Percentiles rank a stretch among this genome's conserved stretches.
Evolutionary conservation across 2,113 vertebrate species (phyloP).

Genomic region (Cinclus mexicanus): DNA sequence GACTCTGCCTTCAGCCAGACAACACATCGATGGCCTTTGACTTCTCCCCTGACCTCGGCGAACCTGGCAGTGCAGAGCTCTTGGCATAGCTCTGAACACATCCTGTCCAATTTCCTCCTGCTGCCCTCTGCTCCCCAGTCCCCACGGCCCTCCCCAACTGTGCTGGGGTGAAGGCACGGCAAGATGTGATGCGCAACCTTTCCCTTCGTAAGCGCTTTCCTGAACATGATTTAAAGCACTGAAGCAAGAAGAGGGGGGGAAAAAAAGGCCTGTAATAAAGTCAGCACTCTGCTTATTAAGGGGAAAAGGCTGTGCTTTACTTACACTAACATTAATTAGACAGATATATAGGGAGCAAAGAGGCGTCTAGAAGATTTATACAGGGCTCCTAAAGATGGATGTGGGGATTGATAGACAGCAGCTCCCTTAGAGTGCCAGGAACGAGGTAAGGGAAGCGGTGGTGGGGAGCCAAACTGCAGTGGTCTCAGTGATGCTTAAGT

Average conservation of each 20-base stretch:
- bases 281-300: slow-evolving; percentile 86
- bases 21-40: slow-evolving; percentile 70
- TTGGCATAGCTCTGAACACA: slow-evolving; percentile 36
- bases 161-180: background rate
- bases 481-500: background rate
- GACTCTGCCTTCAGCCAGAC: slow-evolving; percentile 62
- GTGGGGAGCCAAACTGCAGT: background rate
- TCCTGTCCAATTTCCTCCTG: slow-evolving; percentile 45
- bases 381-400: slow-evolving; percentile 13
- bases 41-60: slow-evolving; percentile 30
- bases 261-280: slow-evolving; percentile 75
- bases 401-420: slow-evolving; percentile 11
- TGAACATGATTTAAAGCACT: slow-evolving; percentile 76
- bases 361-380: slow-evolving; percentile 56
- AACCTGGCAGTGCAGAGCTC: slow-evolving; percentile 30
- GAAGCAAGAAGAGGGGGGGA: slow-evolving; percentile 60
- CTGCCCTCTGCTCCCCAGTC: slow-evolving; percentile 45
- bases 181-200: slow-evolving; percentile 52
- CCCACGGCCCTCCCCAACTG: slow-evolving; percentile 21
- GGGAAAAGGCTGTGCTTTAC: slow-evolving; percentile 80
- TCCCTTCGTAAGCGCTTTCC: slow-evolving; percentile 78
- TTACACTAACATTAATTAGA: slow-evolving; percentile 83
- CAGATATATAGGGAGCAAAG: slow-evolving; percentile 76
- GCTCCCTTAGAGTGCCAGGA: background rate
- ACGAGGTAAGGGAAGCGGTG: background rate